phyloP scores from a whole-genome alignment of 2,113 vertebrate genomes.

The Neopipo cinnamomea region DNA sequence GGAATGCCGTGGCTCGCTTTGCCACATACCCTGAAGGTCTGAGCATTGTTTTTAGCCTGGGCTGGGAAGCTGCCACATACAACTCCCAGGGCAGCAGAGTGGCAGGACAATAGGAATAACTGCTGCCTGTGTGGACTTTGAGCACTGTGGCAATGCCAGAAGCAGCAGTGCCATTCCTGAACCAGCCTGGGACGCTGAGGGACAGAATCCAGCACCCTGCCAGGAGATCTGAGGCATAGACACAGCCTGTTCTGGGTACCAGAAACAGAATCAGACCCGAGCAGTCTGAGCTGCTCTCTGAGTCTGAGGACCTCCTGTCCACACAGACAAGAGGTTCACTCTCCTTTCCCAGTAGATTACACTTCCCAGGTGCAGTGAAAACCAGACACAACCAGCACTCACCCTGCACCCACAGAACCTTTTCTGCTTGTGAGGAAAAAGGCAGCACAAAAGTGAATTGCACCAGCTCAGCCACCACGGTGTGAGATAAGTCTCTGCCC shows the following conservation, averaged over 20 bases:
- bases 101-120: background rate
- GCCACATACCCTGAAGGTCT: background rate
- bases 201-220: background rate
- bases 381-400: background rate
- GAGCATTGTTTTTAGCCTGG: background rate
- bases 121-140: accelerated
- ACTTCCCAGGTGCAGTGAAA: background rate
- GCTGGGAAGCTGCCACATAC: background rate
- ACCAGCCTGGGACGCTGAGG: background rate
- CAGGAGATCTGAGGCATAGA: background rate
- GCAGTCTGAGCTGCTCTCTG: background rate
- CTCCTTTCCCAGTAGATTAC: accelerated
- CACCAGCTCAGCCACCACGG: accelerated
- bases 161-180: background rate
- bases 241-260: background rate
- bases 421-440: background rate
- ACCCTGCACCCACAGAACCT: background rate
- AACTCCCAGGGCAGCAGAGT: background rate
- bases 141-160: background rate
- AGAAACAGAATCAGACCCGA: background rate
- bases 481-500: background rate
- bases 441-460: background rate
- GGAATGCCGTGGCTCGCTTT: background rate
- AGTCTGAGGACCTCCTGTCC: background rate
- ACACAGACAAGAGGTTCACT: background rate